Percentiles rank a stretch among this genome's conserved stretches.
Evolutionary conservation across 2,113 vertebrate species (phyloP).

Genomic region (Microtus ochrogaster): DNA sequence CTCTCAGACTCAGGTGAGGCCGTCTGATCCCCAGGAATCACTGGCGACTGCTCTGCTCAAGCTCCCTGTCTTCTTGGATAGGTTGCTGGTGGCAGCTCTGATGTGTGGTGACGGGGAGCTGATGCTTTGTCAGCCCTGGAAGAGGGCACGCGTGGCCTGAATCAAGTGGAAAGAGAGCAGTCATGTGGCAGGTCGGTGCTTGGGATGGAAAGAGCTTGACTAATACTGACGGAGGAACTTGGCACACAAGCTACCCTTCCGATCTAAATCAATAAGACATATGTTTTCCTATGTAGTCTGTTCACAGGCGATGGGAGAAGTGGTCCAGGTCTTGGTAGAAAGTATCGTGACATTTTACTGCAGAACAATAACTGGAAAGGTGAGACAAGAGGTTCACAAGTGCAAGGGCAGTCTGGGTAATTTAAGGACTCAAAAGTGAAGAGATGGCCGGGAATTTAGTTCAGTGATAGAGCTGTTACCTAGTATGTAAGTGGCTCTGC

Average conservation of each 20-base stretch:
- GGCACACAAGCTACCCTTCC: background rate
- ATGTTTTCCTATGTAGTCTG: background rate
- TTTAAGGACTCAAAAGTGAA: background rate
- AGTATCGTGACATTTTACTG: background rate
- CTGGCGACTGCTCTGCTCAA: background rate
- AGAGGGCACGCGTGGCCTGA: background rate
- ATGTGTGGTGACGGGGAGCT: background rate
- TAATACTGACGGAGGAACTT: background rate
- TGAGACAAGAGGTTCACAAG: background rate
- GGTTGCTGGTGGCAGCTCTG: background rate
- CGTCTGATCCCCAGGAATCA: background rate
- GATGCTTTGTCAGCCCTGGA: background rate
- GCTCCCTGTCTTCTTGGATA: background rate
- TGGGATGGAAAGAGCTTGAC: background rate
- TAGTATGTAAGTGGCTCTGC: background rate
- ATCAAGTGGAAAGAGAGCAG: background rate
- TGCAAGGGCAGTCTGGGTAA: background rate
- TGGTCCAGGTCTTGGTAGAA: background rate
- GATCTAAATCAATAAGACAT: background rate
- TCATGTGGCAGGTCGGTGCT: background rate
- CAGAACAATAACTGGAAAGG: background rate
- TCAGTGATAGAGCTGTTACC: background rate
- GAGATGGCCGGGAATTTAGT: background rate
- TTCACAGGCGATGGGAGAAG: background rate
- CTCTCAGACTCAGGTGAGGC: constrained; percentile 15